Evolutionary conservation across 2,113 vertebrate genomes (phyloP).

Genomic region (Spheniscus mendiculus): DNA sequence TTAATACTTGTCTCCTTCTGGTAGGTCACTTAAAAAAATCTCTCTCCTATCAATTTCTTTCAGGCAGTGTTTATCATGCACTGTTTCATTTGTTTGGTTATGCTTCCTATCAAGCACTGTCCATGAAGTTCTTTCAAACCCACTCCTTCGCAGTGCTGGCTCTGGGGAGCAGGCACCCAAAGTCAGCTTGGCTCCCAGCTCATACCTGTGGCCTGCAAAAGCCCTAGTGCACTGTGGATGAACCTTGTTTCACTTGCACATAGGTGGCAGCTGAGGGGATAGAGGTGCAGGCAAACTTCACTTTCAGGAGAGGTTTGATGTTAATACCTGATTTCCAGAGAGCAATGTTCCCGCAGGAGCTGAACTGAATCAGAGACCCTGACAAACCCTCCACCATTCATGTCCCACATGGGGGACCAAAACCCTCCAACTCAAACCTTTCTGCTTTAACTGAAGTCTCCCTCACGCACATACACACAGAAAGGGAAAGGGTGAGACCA

Average conservation of each 20-base stretch:
- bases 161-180: neutral
- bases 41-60: neutral
- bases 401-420: neutral
- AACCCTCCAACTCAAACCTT: neutral
- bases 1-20: neutral
- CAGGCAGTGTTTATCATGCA: neutral
- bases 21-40: neutral
- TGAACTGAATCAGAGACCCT: neutral
- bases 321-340: neutral
- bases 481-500: neutral
- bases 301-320: neutral
- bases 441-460: neutral
- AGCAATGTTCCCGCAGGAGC: neutral
- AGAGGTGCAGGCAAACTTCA: neutral
- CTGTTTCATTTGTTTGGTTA: neutral
- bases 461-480: accelerated
- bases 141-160: neutral
- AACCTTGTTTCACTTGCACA: neutral
- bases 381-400: neutral
- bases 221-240: neutral
- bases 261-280: neutral
- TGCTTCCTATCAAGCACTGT: neutral
- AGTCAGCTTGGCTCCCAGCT: neutral
- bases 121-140: neutral
- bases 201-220: neutral